Evolutionary conservation across 2,797 vertebrate species (phyloP).

Genomic region (Sarcoramphus papa): DNA sequence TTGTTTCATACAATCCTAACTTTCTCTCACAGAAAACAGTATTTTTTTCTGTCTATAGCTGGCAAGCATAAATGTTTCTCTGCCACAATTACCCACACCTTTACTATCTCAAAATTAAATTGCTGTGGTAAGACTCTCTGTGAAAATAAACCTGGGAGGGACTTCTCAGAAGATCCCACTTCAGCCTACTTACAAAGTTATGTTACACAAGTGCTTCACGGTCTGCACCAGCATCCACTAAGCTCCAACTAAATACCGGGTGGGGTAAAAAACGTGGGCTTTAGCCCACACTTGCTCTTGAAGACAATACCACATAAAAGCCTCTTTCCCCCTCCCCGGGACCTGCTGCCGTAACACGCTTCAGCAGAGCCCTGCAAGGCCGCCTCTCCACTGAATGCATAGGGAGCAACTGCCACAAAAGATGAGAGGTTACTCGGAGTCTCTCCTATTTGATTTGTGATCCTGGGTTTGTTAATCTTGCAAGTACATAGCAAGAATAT

Average conservation of each 20-base stretch:
- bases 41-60: background rate
- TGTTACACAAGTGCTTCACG: background rate
- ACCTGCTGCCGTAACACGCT: too few species aligned
- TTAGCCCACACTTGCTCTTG: background rate
- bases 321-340: background rate
- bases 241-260: background rate
- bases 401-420: accelerated
- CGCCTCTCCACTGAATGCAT: accelerated
- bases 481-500: background rate
- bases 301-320: background rate
- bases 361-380: background rate
- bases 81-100: background rate
- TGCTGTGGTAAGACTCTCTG: background rate
- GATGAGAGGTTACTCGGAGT: background rate
- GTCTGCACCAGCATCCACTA: background rate
- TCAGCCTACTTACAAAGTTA: background rate
- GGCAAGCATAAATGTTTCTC: background rate
- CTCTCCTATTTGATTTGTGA: background rate
- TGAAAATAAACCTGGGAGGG: background rate
- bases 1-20: background rate
- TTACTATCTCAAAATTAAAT: background rate
- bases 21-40: background rate
- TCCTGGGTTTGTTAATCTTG: background rate
- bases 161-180: background rate
- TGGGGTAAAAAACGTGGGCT: background rate